Conservation (phyloP, 2,888 invertebrate genomes). For the Anticlea derivata region DNA sequence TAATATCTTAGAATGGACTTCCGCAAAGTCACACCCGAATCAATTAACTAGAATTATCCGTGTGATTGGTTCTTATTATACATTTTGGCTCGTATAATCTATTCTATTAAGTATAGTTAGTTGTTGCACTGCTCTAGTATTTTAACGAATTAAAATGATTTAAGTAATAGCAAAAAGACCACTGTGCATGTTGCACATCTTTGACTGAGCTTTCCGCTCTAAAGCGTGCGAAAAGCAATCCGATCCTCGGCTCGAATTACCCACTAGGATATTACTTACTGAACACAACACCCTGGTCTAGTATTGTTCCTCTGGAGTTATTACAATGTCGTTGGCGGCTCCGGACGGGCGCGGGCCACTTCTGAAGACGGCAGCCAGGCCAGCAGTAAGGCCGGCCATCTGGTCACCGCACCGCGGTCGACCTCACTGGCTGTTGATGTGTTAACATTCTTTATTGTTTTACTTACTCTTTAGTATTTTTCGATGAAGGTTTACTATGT, state of each 20-base stretch:
- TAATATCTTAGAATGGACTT: too few species aligned
- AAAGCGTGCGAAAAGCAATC: slow-evolving; percentile 66
- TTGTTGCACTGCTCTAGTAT: not conserved
- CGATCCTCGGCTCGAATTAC: slow-evolving; percentile 64
- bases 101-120: not conserved
- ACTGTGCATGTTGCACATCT: slow-evolving; percentile 46
- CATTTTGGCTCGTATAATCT: not conserved
- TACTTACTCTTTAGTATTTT: slow-evolving; percentile 44
- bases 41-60: too few species aligned
- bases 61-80: slow-evolving; percentile 7
- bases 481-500: slow-evolving; percentile 60
- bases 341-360: slow-evolving; percentile 53
- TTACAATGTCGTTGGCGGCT: slow-evolving; percentile 62
- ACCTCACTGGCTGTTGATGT: slow-evolving; percentile 82
- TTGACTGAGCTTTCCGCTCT: slow-evolving; percentile 66
- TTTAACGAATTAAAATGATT: not conserved
- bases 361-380: slow-evolving; percentile 39
- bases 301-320: slow-evolving; percentile 55
- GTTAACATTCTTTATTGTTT: slow-evolving; percentile 73
- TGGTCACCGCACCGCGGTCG: slow-evolving; percentile 74
- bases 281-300: slow-evolving; percentile 58
- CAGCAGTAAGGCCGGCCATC: slow-evolving; percentile 51
- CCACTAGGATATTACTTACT: slow-evolving; percentile 66
- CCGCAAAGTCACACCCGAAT: too few species aligned
- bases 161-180: slow-evolving; percentile 4